These are phyloP conservation scores for Oeneis ivallda DNA, from an alignment of 2,888 invertebrate species.

Conservation along the genomic window DNA sequence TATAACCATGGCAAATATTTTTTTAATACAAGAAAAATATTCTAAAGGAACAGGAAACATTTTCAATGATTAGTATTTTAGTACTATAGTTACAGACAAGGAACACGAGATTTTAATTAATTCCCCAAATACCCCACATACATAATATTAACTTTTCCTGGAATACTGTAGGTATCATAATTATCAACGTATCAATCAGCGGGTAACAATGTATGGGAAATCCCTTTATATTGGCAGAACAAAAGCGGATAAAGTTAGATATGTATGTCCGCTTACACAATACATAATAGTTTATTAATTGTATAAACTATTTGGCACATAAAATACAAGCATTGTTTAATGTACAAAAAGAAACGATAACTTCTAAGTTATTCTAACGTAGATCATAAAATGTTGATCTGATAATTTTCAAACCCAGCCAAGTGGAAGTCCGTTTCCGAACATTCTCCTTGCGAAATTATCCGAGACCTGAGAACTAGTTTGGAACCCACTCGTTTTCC, in stretches of 20 bases:
- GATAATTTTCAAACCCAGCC: conserved; percentile 9
- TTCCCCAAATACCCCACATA: too few species aligned
- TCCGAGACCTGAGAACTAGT: conserved; percentile 41
- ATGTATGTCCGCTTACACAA: not conserved
- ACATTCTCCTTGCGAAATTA: conserved; percentile 40
- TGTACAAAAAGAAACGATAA: not conserved
- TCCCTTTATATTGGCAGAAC: not conserved
- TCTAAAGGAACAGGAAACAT: too few species aligned
- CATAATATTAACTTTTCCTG: too few species aligned
- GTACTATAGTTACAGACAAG: too few species aligned
- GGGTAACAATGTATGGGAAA: not conserved
- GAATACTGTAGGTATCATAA: too few species aligned
- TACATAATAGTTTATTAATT: not conserved
- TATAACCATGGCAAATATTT: not conserved
- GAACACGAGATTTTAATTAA: too few species aligned
- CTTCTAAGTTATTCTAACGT: not conserved
- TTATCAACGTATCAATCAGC: too few species aligned
- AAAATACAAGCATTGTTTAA: not conserved
- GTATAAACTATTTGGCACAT: not conserved
- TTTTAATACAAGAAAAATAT: too few species aligned
- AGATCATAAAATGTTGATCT: not conserved
- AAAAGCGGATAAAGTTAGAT: not conserved
- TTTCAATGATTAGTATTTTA: too few species aligned
- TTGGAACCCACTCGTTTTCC: conserved; percentile 42
- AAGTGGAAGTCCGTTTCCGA: conserved; percentile 29